phyloP scores from a whole-genome alignment of 2,888 invertebrate species.

The Parnassius orleans region DNA sequence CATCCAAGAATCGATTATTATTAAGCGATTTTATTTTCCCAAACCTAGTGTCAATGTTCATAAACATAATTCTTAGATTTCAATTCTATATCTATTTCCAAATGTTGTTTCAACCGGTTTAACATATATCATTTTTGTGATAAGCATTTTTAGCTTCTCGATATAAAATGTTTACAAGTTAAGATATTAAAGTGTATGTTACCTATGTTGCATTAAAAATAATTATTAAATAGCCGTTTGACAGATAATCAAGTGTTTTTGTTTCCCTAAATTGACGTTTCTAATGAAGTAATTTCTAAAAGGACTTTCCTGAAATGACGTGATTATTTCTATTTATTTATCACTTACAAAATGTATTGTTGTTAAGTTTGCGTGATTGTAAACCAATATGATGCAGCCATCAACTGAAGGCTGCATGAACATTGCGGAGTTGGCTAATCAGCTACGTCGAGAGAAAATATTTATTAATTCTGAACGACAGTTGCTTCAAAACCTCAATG shows the following conservation, averaged over 20 bases:
- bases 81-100: no score
- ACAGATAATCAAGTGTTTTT: slow-evolving; percentile 13
- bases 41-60: no score
- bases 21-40: no score
- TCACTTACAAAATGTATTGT: slow-evolving; percentile 34
- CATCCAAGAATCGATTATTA: no score
- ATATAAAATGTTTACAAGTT: slow-evolving; percentile 18
- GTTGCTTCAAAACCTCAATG: slow-evolving; percentile 88
- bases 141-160: slow-evolving; percentile 30
- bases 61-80: no score
- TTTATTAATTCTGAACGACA: slow-evolving; percentile 93
- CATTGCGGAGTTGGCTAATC: slow-evolving; percentile 76
- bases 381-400: slow-evolving; percentile 69
- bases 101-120: no score
- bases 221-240: slow-evolving; percentile 12
- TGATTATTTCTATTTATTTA: slow-evolving; percentile 30
- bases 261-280: slow-evolving; percentile 10
- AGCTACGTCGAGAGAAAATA: slow-evolving; percentile 91
- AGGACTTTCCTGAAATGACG: slow-evolving; percentile 31
- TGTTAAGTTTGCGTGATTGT: slow-evolving; percentile 38
- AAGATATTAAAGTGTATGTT: background rate
- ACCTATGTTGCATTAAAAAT: background rate
- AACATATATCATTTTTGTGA: slow-evolving; percentile 28
- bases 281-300: slow-evolving; percentile 27
- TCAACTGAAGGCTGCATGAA: slow-evolving; percentile 74